Evolutionary conservation across 2,797 vertebrate genomes (phyloP).

Genomic region (Lithobates sylvaticus): DNA sequence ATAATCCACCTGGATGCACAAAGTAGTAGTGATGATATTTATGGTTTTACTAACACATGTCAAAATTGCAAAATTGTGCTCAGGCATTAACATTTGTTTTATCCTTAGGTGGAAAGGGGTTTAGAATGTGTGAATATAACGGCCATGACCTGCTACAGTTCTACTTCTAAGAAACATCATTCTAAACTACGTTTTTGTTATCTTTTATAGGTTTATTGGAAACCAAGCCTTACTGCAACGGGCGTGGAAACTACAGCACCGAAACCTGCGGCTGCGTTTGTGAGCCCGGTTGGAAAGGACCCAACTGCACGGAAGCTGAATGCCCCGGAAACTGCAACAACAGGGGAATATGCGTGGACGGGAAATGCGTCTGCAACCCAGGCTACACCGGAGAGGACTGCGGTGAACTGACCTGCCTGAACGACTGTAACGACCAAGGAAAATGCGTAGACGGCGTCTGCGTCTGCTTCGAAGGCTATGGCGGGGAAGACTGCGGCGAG

Average conservation of each 20-base stretch:
- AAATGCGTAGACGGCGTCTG: constrained; percentile 89
- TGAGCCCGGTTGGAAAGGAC: constrained; percentile 79
- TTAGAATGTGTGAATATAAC: too few relatives aligned
- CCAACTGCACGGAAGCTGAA: constrained; percentile 75
- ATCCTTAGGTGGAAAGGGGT: too few relatives aligned
- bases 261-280: constrained; percentile 79
- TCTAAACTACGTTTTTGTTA: fast-evolving
- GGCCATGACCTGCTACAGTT: too few relatives aligned
- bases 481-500: constrained; percentile 84
- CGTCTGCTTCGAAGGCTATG: constrained; percentile 90
- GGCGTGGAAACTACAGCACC: constrained; percentile 90
- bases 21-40: too few relatives aligned
- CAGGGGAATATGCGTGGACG: constrained; percentile 70
- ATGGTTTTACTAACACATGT: too few relatives aligned
- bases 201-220: constrained; percentile 83
- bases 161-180: background rate
- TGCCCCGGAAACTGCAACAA: constrained; percentile 72
- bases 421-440: constrained; percentile 96
- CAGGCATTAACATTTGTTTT: too few relatives aligned
- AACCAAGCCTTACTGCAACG: constrained; percentile 90
- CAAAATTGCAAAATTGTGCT: too few relatives aligned
- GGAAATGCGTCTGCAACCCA: constrained; percentile 85
- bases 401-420: constrained; percentile 84
- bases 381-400: constrained; percentile 91
- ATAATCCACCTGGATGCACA: too few relatives aligned